These are phyloP conservation scores for Artemia franciscana DNA, from an alignment of 1,140 invertebrate species.

Conservation along the genomic window DNA sequence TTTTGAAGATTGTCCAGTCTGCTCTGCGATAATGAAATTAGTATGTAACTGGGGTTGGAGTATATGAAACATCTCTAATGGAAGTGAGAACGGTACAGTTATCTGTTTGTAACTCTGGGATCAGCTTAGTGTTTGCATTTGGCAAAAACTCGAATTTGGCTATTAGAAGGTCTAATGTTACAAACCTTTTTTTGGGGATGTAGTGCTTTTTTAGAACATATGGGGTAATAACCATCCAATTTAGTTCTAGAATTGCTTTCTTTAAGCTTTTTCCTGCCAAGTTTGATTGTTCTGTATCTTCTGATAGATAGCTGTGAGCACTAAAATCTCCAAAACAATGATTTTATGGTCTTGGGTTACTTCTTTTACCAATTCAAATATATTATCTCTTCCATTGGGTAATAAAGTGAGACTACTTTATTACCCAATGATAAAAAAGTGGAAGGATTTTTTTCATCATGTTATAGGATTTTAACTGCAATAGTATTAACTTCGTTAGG, in stretches of 20 bases:
- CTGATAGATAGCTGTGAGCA: not conserved
- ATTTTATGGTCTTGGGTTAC: not conserved
- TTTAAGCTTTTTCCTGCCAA: not conserved
- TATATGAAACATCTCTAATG: not conserved
- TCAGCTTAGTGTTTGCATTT: not conserved
- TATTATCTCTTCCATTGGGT: not conserved
- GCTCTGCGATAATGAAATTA: not conserved
- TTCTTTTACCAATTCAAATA: not conserved
- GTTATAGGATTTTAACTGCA: not conserved
- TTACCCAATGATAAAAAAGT: too few species aligned
- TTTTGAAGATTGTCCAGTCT: not conserved
- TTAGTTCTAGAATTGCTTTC: not conserved
- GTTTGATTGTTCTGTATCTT: not conserved
- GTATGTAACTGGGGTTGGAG: not conserved
- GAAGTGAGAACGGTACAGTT: not conserved
- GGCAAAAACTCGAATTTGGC: not conserved
- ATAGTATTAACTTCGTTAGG: not conserved
- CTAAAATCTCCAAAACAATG: not conserved
- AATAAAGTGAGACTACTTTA: not conserved
- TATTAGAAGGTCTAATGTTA: not conserved
- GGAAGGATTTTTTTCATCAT: not conserved
- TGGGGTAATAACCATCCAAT: not conserved
- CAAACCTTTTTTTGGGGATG: not conserved
- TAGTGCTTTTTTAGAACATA: too few species aligned
- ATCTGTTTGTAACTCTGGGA: not conserved